These are phyloP conservation scores for Muschampia plurimacula DNA, from an alignment of 2,888 invertebrate species.

Conservation along the genomic window DNA sequence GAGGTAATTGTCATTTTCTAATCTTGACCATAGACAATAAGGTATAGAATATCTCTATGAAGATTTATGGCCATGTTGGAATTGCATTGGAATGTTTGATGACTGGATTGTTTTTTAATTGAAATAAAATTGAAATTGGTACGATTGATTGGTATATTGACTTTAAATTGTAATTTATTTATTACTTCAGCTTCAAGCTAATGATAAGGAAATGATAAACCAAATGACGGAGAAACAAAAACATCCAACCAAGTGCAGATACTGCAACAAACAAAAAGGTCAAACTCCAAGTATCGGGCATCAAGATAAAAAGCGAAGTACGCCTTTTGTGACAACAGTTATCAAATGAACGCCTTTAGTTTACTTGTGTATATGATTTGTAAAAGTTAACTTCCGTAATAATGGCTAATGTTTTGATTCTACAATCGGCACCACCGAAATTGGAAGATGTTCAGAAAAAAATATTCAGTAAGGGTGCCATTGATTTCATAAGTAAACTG, in stretches of 20 bases:
- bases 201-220: constrained; percentile 28
- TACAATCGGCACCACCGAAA: constrained; percentile 82
- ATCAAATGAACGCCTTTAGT: constrained; percentile 11
- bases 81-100: too few species aligned
- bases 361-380: background rate
- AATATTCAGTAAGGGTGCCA: constrained; percentile 84
- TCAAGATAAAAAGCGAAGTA: constrained; percentile 28
- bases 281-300: constrained; percentile 26
- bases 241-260: constrained; percentile 28
- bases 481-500: constrained; percentile 84
- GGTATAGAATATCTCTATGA: too few species aligned
- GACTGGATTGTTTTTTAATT: too few species aligned
- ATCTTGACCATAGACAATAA: too few species aligned
- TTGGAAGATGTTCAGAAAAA: constrained; percentile 82
- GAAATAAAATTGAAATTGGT: too few species aligned
- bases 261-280: constrained; percentile 27
- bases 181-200: background rate
- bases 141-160: background rate
- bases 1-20: too few species aligned
- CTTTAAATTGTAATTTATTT: background rate
- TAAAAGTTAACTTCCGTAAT: constrained; percentile 1
- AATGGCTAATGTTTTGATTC: constrained; percentile 61
- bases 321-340: constrained; percentile 11
- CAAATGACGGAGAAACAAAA: constrained; percentile 10
- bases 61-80: too few species aligned